phyloP scores from a whole-genome alignment of 2,797 vertebrate species.

The Clarias fuscus region DNA sequence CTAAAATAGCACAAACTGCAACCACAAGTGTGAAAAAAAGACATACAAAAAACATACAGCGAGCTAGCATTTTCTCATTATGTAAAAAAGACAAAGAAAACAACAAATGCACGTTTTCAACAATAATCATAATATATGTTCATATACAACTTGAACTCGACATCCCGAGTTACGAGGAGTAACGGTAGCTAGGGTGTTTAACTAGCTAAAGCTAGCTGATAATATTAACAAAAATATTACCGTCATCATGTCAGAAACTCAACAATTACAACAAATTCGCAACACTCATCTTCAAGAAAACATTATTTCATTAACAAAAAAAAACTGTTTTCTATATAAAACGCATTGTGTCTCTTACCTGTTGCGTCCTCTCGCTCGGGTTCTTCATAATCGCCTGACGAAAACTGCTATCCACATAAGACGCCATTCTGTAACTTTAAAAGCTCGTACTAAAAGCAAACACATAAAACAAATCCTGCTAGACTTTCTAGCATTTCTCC shows the following conservation, averaged over 20 bases:
- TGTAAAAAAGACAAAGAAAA: not conserved
- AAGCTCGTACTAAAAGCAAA: not conserved
- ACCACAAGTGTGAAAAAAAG: not conserved
- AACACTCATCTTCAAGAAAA: not conserved
- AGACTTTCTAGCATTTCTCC: slow-evolving; percentile 38
- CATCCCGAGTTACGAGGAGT: not conserved
- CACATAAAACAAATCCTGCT: not conserved
- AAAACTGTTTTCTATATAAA: not conserved
- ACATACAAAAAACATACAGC: not conserved
- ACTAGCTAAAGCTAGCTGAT: not conserved
- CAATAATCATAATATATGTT: not conserved
- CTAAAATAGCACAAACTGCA: slow-evolving; percentile 16
- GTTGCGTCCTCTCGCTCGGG: slow-evolving; percentile 80
- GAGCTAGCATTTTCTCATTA: slow-evolving; percentile 53
- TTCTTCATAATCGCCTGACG: slow-evolving; percentile 86
- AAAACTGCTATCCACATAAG: slow-evolving; percentile 89
- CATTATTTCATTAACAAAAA: not conserved
- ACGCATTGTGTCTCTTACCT: slow-evolving; percentile 65
- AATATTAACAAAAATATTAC: not conserved
- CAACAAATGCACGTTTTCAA: not conserved
- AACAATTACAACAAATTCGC: not conserved
- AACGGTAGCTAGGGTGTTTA: slow-evolving; percentile 19
- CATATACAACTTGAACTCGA: not conserved
- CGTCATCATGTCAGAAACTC: not conserved
- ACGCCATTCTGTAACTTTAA: slow-evolving; percentile 74